A percentile compares a stretch with the other conserved stretches of the same genome.
These are phyloP conservation scores for Delichon dasypus DNA, from an alignment of 2,797 vertebrate genomes.

Conservation along the genomic window DNA sequence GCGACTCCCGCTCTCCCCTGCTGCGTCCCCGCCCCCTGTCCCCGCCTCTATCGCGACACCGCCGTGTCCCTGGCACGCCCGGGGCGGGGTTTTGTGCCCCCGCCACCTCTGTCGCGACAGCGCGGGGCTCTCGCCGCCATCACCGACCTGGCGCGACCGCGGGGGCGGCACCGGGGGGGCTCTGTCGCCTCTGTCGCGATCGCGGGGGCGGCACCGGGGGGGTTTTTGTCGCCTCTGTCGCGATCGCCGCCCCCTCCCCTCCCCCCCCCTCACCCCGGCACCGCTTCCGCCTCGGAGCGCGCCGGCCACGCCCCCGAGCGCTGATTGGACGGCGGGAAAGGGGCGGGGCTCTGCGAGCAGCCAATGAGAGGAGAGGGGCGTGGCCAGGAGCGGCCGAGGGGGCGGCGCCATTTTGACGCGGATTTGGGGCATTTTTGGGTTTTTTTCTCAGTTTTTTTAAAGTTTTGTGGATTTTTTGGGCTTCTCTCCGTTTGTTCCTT, in stretches of 20 bases:
- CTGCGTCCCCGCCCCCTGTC: no score
- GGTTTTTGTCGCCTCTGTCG: no score
- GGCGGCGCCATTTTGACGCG: no score
- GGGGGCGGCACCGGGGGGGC: not conserved
- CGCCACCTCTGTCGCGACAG: not conserved
- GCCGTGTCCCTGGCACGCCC: no score
- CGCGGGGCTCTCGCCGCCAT: not conserved
- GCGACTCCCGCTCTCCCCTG: not conserved
- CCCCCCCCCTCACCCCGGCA: not conserved
- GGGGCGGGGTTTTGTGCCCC: no score
- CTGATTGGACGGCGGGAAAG: not conserved
- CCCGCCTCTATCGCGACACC: not conserved
- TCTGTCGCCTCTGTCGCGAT: not conserved
- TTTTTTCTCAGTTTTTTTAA: no score
- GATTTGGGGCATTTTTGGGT: no score
- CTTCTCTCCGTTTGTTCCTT: no score
- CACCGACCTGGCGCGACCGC: not conserved
- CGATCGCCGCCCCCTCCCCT: no score
- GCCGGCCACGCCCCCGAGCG: not conserved
- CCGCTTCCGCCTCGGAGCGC: not conserved
- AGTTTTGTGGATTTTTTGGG: no score
- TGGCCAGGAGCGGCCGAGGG: no score
- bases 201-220: no score
- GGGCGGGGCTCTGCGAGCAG: rapidly evolving
- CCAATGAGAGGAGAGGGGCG: not conserved